Conservation (phyloP, 2,797 vertebrate species). For the Alcedo quadribrachys region DNA sequence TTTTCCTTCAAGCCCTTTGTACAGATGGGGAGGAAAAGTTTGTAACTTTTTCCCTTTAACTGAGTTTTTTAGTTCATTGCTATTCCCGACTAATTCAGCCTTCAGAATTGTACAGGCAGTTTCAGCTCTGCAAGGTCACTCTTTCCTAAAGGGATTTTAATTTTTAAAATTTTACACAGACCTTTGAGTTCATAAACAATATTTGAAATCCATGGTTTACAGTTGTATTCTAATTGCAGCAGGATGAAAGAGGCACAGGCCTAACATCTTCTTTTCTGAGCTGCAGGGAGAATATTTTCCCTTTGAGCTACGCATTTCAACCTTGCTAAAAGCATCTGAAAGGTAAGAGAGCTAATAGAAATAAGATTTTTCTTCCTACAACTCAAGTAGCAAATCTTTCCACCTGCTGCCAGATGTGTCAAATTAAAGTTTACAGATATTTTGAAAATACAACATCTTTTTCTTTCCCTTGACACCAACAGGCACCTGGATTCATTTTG, state of each 20-base stretch:
- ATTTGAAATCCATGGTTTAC: neutral
- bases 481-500: neutral
- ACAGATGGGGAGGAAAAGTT: neutral
- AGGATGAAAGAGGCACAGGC: conserved; percentile 20
- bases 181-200: conserved; percentile 15
- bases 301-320: conserved; percentile 9
- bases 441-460: conserved; percentile 52
- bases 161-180: conserved; percentile 51
- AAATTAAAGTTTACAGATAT: conserved; percentile 50
- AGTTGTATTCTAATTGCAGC: conserved; percentile 47
- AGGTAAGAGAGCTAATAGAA: conserved; percentile 36
- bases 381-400: neutral
- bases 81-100: conserved; percentile 5
- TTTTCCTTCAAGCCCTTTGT: neutral
- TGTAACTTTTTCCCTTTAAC: neutral
- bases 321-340: conserved; percentile 27
- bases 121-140: conserved; percentile 25
- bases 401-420: conserved; percentile 17
- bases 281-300: neutral
- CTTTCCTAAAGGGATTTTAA: conserved; percentile 57
- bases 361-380: conserved; percentile 37
- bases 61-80: conserved; percentile 9
- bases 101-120: conserved; percentile 11
- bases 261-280: neutral
- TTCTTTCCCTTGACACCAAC: conserved; percentile 12